Evolutionary conservation across 2,113 vertebrate genomes (phyloP), one percentile per base, ranked within the genome.

Genomic region (Aegotheles bennettii): DNA sequence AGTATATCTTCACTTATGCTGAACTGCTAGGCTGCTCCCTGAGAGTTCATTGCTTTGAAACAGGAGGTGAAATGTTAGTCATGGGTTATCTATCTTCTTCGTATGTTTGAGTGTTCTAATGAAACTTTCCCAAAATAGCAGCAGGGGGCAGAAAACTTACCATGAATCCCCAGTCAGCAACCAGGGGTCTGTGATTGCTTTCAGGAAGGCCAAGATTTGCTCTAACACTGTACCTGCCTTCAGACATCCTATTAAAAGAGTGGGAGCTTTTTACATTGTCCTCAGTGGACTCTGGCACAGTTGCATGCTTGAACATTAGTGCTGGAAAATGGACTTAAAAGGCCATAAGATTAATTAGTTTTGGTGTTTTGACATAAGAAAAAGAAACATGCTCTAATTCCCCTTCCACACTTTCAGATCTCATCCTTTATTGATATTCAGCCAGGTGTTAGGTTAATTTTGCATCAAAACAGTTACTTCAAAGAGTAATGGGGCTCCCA

Each of bases 401-500:
- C 33, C 36, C 18, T 80, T 61, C 29, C 18, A 36, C 10, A 16
- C 7, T 77, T 91, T 60, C 38, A 77, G 7, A 65, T 59, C 48
- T 90, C 73, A 89, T 86, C n/a, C 20, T 78, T 84, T 75, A 61
- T 12, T 82, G 60, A 68, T 79, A 81, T 31, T 87, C 33, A 84
- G 20, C 28, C 71, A 77, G 68, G 83, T 78, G 48, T 65, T 83
- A 38, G 36, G 45, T 36, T 93, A 87, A 69, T 84, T 94, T 90
- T 92, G 65, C 25, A 76, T 73, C 53, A 79, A 89, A 95, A 90
- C 31, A 90, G 35, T 53, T 87, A 87, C 31, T 93, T 96, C 68
- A 90, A 84, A 89, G 80, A 57, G 38, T 40, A 53, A 71, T n/a
- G 19, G n/a, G n/a, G 28, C 43, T 74, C 45, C 26, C 15, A 59